phyloP scores from a whole-genome alignment of 1,140 invertebrate species.

The Linepithema humile region DNA sequence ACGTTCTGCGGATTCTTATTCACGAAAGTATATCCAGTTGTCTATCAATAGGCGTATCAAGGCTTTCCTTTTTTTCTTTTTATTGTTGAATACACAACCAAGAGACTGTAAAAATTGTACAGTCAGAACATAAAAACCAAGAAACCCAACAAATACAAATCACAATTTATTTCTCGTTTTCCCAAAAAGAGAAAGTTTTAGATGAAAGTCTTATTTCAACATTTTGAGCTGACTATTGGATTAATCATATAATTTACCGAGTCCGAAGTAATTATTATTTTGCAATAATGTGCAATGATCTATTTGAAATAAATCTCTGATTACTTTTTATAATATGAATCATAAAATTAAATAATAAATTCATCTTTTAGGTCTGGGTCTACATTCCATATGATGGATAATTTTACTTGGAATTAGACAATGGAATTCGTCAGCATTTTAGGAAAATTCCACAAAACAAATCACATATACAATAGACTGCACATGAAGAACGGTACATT shows the following conservation, averaged over 20 bases:
- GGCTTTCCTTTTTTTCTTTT: no score
- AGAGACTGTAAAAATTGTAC: not conserved
- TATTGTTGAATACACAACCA: not conserved
- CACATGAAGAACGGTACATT: no score
- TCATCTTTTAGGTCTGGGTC: not conserved
- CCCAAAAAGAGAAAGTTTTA: not conserved
- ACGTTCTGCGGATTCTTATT: not conserved
- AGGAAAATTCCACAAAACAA: no score
- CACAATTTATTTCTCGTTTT: not conserved
- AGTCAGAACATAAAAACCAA: not conserved
- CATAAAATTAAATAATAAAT: not conserved
- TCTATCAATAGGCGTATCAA: not conserved
- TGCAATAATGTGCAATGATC: no score
- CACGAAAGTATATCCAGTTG: no score
- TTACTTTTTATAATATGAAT: not conserved
- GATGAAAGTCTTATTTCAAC: not conserved
- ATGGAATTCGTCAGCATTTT: not conserved
- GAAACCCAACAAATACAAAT: not conserved
- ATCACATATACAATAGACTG: no score
- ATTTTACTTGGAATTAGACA: not conserved
- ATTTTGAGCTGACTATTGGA: not conserved
- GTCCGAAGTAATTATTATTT: not conserved
- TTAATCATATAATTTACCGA: not conserved
- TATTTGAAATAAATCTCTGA: not conserved
- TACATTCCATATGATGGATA: not conserved